Percentiles rank a stretch among this genome's conserved stretches.
These are phyloP conservation scores for Strix aluco DNA, from an alignment of 2,113 vertebrate genomes.

Conservation along the genomic window DNA sequence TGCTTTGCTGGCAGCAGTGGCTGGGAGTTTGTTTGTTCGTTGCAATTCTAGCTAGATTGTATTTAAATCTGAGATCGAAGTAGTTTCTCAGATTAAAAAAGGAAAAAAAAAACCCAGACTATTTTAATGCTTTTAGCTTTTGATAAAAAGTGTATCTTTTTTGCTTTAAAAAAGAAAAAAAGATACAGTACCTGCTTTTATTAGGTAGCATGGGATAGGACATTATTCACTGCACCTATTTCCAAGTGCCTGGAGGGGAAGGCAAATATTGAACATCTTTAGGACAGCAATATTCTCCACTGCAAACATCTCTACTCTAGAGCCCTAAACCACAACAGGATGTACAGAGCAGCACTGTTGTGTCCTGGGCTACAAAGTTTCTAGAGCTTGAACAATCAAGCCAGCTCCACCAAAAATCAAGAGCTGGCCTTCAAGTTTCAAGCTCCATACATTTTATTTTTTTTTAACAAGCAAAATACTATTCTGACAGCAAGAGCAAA, in stretches of 20 bases:
- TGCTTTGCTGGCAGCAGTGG: background rate
- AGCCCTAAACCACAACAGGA: background rate
- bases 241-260: background rate
- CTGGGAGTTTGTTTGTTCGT: background rate
- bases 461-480: background rate
- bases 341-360: background rate
- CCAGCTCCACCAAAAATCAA: rapidly evolving
- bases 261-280: background rate
- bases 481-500: background rate
- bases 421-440: background rate
- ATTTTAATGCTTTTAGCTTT: background rate
- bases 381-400: background rate
- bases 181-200: background rate
- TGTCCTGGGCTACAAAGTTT: background rate
- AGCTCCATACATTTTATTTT: background rate
- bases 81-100: background rate
- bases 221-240: background rate
- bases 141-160: background rate
- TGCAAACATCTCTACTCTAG: background rate
- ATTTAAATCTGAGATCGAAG: background rate
- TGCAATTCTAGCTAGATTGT: background rate
- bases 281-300: background rate
- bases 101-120: background rate
- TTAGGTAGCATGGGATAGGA: rapidly evolving
- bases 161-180: background rate